Base-by-base conservation (phyloP, 2,113 vertebrate genomes). In the Callocephalon fimbriatum region DNA sequence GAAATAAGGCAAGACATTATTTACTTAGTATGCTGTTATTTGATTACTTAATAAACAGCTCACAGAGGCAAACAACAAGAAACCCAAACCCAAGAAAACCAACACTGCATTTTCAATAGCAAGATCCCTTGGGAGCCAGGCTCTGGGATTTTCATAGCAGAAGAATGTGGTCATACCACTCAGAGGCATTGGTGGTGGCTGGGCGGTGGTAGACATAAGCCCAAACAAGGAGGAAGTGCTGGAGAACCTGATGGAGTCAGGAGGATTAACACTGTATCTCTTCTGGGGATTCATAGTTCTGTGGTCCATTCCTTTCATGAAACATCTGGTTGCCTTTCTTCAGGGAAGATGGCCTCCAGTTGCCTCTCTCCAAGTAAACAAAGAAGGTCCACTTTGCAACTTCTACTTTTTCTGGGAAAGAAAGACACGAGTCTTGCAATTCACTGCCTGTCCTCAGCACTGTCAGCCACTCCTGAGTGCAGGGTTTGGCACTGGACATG, bases 31-130 rank as follows among this genome's bases (percentile, higher is more conserved):
- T 15, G 56, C 44, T 61, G 48, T 35, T 95, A 72, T 88, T 88
- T 90, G 90, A 83, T 86, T 97, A 89, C 66, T 95, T 94, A 91
- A 84, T 93, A 75, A 93, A 50, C 63, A 84, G 83, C 80, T 93
- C n/a, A 75, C 76, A 93, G 86, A 96, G 82, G 42, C 72, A 88
- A 94, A 92, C 44, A 93, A 91, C 73, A 81, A 90, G 86, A 96
- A 92, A 95, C 31, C 48, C 78, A 84, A 88, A 77, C 47, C 68
- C 65, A 86, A 83, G 59, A 77, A 59, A 72, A 74, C 54, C 58
- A 73, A 68, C 29, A 26, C 40, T 65, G 80, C 37, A 86, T 97
- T 95, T 96, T 95, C 86, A 93, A 96, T 95, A 91, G 86, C 76
- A 75, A 77, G n/a, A 61, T 92, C 92, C 88, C 88, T 59, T 89